Evolutionary conservation across 2,888 invertebrate species (phyloP).

Genomic region (Quadriops clusia): DNA sequence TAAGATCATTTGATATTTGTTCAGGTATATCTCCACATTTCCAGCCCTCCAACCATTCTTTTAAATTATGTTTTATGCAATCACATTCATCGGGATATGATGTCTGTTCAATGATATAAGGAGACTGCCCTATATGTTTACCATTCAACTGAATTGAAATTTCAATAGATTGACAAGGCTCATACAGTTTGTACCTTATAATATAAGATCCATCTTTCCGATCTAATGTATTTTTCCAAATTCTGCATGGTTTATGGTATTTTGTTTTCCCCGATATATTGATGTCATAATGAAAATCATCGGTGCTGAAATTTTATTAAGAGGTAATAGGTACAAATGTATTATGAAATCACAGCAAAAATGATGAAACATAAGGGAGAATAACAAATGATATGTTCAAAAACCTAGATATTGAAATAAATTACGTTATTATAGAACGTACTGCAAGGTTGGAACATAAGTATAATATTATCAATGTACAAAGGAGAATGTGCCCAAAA

Average conservation of each 20-base stretch:
- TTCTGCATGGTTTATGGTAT: conserved; percentile 48
- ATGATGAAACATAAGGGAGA: too few species aligned
- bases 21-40: conserved; percentile 50
- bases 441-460: too few species aligned
- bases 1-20: conserved; percentile 64
- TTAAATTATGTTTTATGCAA: conserved; percentile 56
- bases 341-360: too few species aligned
- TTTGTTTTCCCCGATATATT: conserved; percentile 46
- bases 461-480: too few species aligned
- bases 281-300: too few species aligned
- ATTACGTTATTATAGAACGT: too few species aligned
- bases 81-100: conserved; percentile 74
- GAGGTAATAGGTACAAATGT: too few species aligned
- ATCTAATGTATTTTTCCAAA: conserved; percentile 67
- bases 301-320: too few species aligned
- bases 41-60: conserved; percentile 55
- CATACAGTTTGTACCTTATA: conserved; percentile 68
- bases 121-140: conserved; percentile 50
- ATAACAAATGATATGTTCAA: too few species aligned
- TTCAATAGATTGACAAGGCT: conserved; percentile 58
- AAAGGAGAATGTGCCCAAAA: too few species aligned
- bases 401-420: too few species aligned
- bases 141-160: conserved; percentile 56
- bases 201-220: conserved; percentile 75
- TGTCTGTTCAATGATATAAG: conserved; percentile 51